A percentile compares a stretch with the other conserved stretches of the same genome.
Conservation (phyloP, 2,888 invertebrate species). For the Cartodere bifasciata region DNA sequence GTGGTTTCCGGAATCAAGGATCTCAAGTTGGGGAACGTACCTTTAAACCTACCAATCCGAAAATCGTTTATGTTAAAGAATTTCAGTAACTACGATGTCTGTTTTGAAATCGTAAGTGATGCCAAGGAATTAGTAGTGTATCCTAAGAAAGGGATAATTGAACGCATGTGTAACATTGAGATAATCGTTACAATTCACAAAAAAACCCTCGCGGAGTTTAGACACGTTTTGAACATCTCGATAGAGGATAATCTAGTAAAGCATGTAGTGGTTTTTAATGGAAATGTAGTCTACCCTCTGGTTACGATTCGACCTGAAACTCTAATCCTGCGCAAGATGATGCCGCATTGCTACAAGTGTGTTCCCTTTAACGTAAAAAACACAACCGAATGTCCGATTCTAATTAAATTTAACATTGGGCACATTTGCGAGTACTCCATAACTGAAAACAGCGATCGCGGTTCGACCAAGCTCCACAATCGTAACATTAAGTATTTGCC, state of each 20-base stretch:
- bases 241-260: slow-evolving; percentile 34
- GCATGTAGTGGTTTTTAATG: slow-evolving; percentile 34
- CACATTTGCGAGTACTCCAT: slow-evolving; percentile 30
- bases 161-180: slow-evolving; percentile 17
- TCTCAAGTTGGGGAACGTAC: slow-evolving; percentile 27
- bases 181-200: slow-evolving; percentile 19
- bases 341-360: slow-evolving; percentile 25
- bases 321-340: slow-evolving; percentile 39
- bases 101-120: slow-evolving; percentile 17
- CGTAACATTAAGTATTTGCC: slow-evolving; percentile 20
- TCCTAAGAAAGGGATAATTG: slow-evolving; percentile 20
- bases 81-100: slow-evolving; percentile 15
- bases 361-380: slow-evolving; percentile 26
- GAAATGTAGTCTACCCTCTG: slow-evolving; percentile 40
- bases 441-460: slow-evolving; percentile 18
- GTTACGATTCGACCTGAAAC: slow-evolving; percentile 38
- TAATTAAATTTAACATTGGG: slow-evolving; percentile 26
- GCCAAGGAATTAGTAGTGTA: slow-evolving; percentile 17
- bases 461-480: slow-evolving; percentile 7
- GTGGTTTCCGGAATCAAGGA: no score
- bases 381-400: slow-evolving; percentile 19
- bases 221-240: slow-evolving; percentile 12
- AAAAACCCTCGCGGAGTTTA: slow-evolving; percentile 15
- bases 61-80: slow-evolving; percentile 20
- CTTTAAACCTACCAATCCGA: slow-evolving; percentile 27